Conservation (phyloP, 2,797 vertebrate species). For the Naso thynnoides region DNA sequence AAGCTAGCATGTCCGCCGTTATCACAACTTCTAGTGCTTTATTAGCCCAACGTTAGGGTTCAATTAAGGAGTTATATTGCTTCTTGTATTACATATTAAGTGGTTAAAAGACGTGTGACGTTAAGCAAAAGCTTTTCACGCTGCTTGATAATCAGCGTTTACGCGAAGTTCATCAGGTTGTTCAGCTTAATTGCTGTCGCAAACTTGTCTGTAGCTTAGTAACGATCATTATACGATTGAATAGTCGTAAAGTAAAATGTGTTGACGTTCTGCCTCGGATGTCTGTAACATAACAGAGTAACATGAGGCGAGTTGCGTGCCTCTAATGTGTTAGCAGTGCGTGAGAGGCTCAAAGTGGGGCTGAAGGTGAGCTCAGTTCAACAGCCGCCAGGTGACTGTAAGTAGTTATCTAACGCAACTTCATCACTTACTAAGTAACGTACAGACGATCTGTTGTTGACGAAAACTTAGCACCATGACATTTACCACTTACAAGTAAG, state of each 20-base stretch:
- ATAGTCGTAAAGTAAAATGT: neutral
- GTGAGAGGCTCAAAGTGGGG: neutral
- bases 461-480: neutral
- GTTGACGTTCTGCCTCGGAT: neutral
- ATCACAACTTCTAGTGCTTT: no score
- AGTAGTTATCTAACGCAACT: neutral
- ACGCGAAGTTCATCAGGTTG: neutral
- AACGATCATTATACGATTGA: no score
- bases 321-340: neutral
- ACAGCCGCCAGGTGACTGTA: neutral
- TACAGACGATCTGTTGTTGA: no score
- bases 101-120: neutral
- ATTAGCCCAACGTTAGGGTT: no score
- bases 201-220: neutral
- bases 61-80: neutral
- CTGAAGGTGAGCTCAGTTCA: neutral
- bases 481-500: no score
- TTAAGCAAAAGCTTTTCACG: neutral
- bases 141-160: neutral
- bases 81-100: neutral
- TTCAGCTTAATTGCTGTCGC: neutral
- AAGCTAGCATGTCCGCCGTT: neutral
- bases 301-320: neutral
- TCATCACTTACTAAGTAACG: neutral
- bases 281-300: neutral